Percentiles rank a stretch among this genome's conserved stretches.
Conservation (phyloP, 2,113 vertebrate genomes). For the Pedionomus torquatus region DNA sequence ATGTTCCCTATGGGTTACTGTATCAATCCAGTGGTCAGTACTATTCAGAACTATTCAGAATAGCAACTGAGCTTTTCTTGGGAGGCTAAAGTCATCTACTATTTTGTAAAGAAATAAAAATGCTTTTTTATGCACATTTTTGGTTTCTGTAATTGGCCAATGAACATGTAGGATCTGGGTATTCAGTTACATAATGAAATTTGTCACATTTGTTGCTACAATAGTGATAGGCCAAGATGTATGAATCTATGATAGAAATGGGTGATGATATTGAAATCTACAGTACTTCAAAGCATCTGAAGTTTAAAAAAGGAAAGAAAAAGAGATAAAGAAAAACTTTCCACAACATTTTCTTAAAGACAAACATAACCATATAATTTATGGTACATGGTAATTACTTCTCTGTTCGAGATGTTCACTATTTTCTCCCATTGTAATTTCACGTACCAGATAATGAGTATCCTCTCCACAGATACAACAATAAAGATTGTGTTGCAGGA, state of each 20-base stretch:
- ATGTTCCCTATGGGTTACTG: neutral
- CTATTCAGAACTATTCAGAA: neutral
- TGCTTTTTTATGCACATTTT: neutral
- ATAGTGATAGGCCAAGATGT: neutral
- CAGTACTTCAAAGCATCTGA: neutral
- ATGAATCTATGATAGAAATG: neutral
- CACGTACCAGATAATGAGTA: constrained; percentile 37
- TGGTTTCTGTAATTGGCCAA: neutral
- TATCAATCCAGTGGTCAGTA: neutral
- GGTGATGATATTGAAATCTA: neutral
- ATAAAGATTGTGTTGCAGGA: neutral
- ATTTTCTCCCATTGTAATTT: constrained; percentile 46
- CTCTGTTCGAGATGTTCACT: constrained; percentile 6
- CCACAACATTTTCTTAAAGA: neutral
- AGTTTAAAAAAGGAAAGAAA: neutral
- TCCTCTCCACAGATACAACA: constrained; percentile 28
- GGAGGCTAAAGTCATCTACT: neutral
- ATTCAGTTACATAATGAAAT: neutral
- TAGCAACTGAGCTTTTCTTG: neutral
- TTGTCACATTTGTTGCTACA: neutral
- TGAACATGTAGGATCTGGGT: neutral
- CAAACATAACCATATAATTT: constrained; percentile 19
- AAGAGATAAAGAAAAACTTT: neutral
- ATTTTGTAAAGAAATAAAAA: neutral
- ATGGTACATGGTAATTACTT: constrained; percentile 33